Percentiles rank a stretch among this genome's conserved stretches.
phyloP scores from a whole-genome alignment of 1,140 invertebrate species.

The Drosophila lini region DNA sequence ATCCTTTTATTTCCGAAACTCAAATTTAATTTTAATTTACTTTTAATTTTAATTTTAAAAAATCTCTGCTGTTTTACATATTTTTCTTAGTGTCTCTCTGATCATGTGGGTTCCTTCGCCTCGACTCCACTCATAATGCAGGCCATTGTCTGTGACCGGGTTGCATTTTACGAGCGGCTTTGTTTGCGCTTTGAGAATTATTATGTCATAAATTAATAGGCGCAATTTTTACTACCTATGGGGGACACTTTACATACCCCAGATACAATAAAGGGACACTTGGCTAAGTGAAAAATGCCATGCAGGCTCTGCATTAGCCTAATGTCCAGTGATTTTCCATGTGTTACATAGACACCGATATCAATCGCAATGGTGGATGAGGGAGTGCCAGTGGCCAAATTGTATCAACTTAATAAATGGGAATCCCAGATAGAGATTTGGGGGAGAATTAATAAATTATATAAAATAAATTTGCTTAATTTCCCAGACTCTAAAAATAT shows the following conservation, averaged over 20 bases:
- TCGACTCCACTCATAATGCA: conserved; percentile 56
- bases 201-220: conserved; percentile 82
- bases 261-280: conserved; percentile 57
- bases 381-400: conserved; percentile 8
- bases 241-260: conserved; percentile 37
- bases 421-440: background rate
- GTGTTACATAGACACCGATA: conserved; percentile 57
- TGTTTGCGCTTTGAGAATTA: conserved; percentile 81
- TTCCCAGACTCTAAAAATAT: background rate
- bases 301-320: conserved; percentile 66
- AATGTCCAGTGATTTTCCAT: conserved; percentile 56
- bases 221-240: conserved; percentile 68
- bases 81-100: background rate
- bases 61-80: too few relatives aligned
- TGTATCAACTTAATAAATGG: conserved; percentile 14
- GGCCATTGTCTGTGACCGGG: conserved; percentile 62
- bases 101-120: conserved; percentile 50
- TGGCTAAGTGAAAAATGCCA: conserved; percentile 64
- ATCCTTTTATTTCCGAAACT: too few relatives aligned
- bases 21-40: too few relatives aligned
- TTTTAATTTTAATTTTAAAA: too few relatives aligned
- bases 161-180: conserved; percentile 75
- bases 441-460: background rate
- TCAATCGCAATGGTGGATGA: conserved; percentile 2
- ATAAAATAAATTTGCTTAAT: background rate